These are phyloP conservation scores for Babyrousa celebensis DNA, from an alignment of 2,797 vertebrate species.

Conservation along the genomic window DNA sequence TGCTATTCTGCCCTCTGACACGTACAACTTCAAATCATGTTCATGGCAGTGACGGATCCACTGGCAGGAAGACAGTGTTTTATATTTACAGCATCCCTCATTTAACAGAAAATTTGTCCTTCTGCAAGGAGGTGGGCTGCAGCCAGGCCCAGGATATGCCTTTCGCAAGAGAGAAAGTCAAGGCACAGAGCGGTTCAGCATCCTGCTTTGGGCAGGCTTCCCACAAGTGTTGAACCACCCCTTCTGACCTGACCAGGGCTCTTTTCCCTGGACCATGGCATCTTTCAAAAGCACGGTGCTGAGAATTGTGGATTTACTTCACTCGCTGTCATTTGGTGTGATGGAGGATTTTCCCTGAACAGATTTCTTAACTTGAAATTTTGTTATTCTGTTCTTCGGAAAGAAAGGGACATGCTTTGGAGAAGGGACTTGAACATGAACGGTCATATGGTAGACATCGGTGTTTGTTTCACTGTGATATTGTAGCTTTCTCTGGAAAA, in stretches of 20 bases:
- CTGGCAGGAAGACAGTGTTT: neutral
- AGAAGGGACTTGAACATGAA: slow-evolving; percentile 65
- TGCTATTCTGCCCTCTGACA: accelerated
- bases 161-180: neutral
- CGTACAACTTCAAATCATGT: neutral
- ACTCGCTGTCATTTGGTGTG: neutral
- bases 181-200: neutral
- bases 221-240: accelerated
- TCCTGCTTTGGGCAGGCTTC: neutral
- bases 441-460: slow-evolving; percentile 62
- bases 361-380: neutral
- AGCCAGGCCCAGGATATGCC: neutral
- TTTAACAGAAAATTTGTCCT: neutral
- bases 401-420: slow-evolving; percentile 54
- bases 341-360: neutral
- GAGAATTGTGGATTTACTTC: neutral
- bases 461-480: slow-evolving; percentile 80
- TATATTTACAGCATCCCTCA: neutral
- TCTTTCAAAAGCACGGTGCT: neutral
- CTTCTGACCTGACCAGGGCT: neutral
- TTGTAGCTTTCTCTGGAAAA: slow-evolving; percentile 83
- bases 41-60: neutral
- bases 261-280: neutral
- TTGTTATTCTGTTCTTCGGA: neutral
- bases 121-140: neutral